phyloP scores from a whole-genome alignment of 2,797 vertebrate species.

The Hippocampus kuda region DNA sequence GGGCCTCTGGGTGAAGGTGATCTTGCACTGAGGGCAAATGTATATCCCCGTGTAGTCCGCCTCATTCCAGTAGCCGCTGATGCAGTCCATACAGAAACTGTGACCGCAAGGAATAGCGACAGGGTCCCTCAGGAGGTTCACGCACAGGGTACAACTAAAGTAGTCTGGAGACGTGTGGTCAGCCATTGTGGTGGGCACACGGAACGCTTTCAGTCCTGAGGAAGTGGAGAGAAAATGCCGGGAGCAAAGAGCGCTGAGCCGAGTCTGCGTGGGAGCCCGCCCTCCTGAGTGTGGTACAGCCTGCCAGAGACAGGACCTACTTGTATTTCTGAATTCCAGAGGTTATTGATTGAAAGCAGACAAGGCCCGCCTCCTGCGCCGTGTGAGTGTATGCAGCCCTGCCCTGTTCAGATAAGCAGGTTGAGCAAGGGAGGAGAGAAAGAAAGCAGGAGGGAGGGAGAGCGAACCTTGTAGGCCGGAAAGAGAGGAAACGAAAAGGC shows the following conservation, averaged over 20 bases:
- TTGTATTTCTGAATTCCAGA: slow-evolving; percentile 74
- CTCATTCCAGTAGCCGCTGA: slow-evolving; percentile 78
- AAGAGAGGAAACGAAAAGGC: slow-evolving; percentile 26
- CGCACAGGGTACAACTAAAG: slow-evolving; percentile 75
- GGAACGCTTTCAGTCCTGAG: slow-evolving; percentile 39
- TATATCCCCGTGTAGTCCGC: slow-evolving; percentile 68
- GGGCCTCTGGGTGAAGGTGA: slow-evolving; percentile 75
- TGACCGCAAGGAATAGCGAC: slow-evolving; percentile 82
- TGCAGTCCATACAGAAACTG: slow-evolving; percentile 82
- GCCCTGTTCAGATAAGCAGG: slow-evolving; percentile 72
- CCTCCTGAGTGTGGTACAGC: slow-evolving; percentile 58
- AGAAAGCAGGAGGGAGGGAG: slow-evolving; percentile 27
- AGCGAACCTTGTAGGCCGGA: slow-evolving; percentile 19
- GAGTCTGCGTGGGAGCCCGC: slow-evolving; percentile 51
- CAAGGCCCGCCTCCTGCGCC: slow-evolving; percentile 61
- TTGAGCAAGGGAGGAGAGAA: slow-evolving; percentile 50
- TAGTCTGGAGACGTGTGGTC: slow-evolving; percentile 70
- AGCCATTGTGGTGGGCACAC: slow-evolving; percentile 57
- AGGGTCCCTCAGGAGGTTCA: slow-evolving; percentile 68
- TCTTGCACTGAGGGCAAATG: slow-evolving; percentile 76
- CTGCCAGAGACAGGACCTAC: slow-evolving; percentile 66
- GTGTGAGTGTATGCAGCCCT: slow-evolving; percentile 55
- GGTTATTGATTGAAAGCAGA: slow-evolving; percentile 77
- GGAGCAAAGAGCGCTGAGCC: slow-evolving; percentile 30
- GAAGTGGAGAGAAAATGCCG: slow-evolving; percentile 36